phyloP scores from a whole-genome alignment of 2,113 vertebrate genomes.

The Oxyura jamaicensis region DNA sequence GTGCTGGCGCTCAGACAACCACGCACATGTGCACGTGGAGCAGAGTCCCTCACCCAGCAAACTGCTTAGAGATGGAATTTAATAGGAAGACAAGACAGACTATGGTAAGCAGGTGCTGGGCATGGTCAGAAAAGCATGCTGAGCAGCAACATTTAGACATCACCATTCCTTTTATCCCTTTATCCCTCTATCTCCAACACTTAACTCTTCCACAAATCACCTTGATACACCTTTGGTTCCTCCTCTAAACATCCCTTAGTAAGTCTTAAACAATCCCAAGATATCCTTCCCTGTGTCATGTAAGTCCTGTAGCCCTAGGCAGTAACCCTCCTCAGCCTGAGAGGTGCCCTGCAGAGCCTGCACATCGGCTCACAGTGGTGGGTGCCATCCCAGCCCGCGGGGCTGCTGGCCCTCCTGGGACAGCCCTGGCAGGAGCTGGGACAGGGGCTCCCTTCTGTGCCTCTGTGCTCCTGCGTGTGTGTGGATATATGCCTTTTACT shows the following conservation, averaged over 20 bases:
- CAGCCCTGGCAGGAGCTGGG: neutral
- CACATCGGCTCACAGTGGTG: fast-evolving
- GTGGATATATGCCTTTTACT: neutral
- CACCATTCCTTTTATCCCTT: neutral
- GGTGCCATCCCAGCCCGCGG: neutral
- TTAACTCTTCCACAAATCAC: neutral
- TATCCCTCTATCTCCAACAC: neutral
- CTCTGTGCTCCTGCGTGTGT: neutral
- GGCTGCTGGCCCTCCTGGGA: neutral
- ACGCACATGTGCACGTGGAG: fast-evolving
- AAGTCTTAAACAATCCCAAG: neutral
- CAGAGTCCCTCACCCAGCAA: neutral
- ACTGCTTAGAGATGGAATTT: neutral
- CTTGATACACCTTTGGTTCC: neutral
- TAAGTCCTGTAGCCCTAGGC: neutral
- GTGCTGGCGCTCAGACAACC: neutral
- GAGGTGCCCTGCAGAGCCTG: neutral
- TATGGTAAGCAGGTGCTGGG: neutral
- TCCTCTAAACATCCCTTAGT: neutral
- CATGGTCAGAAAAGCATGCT: fast-evolving
- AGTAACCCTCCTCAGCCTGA: neutral
- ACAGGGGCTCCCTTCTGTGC: neutral
- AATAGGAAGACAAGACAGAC: neutral
- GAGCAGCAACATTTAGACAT: neutral
- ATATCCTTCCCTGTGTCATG: neutral